Base-by-base conservation (phyloP, 1,140 invertebrate genomes). In the Drosophila watanabei region DNA sequence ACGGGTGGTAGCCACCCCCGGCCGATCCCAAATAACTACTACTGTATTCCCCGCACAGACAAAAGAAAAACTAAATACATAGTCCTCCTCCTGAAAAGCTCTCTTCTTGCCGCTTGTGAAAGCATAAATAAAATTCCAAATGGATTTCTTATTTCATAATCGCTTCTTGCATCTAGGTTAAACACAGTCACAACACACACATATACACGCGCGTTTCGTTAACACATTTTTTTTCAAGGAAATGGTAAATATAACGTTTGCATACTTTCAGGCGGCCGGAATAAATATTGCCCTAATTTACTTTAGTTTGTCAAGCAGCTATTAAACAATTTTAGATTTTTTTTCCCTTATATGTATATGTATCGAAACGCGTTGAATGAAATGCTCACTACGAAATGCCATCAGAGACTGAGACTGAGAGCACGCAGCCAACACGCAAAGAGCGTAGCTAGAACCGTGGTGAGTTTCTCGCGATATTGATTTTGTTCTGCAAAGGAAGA, bases 141-240 rank as follows among this genome's bases (percentile, higher is more conserved):
- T 49, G 56, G 60, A 71, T 59, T 78, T 66, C 76, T 80, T 90
- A 90, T 90, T 90, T 90, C 86, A 90, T 90, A 90, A 90, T 86
- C 86, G 63, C 59, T 75, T 75, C 61, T 66, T 45, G 79, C 54
- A 85, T 80, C 82, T 82, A 89, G 86, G 87, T 89, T 86, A 90
- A 80, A 57, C 58, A 69, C 59, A 32, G 39, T 11, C 41, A 33
- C 45, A 63, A 33, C 45, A 61, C 43, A 48, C 20, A 30, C 48
- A 51, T 28, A 7, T 6, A n/a, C 16, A 32, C 49, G 30, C 24
- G 30, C n/a, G 35, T 9, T 32, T 8, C 13, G n/a, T 61, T 20
- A 52, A 39, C 48, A 61, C 37, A 57, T 39, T 18, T 52, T 39
- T 18, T 52, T 30, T 39, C 45, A 24, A 0, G 14, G 24, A 52